Percentiles rank a stretch among this genome's conserved stretches.
Evolutionary conservation across 2,113 vertebrate species (phyloP).

Genomic region (Myocastor coypus): DNA sequence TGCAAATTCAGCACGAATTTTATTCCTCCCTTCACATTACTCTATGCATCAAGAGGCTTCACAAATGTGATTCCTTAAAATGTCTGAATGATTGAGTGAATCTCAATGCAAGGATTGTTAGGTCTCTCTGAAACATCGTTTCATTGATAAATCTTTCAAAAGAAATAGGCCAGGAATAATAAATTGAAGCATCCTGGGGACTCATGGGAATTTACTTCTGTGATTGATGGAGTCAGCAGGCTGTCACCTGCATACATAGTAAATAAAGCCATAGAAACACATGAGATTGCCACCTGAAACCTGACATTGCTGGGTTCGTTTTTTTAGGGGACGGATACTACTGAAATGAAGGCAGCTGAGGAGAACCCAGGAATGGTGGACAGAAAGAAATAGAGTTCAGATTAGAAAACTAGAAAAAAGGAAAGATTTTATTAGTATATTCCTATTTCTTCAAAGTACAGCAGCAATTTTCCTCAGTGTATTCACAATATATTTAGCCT

Average conservation of each 20-base stretch:
- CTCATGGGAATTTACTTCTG: slow-evolving; percentile 73
- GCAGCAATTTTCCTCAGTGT: not conserved
- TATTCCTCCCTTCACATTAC: slow-evolving; percentile 56
- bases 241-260: slow-evolving; percentile 72
- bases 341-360: slow-evolving; percentile 69
- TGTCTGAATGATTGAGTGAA: slow-evolving; percentile 76
- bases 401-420: slow-evolving; percentile 70
- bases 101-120: slow-evolving; percentile 67
- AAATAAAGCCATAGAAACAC: slow-evolving; percentile 72
- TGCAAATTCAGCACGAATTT: slow-evolving; percentile 41
- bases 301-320: slow-evolving; percentile 76
- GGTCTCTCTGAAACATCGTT: slow-evolving; percentile 73
- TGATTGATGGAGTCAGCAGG: slow-evolving; percentile 70
- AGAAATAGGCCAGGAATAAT: slow-evolving; percentile 71
- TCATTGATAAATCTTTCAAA: slow-evolving; percentile 81
- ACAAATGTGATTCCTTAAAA: slow-evolving; percentile 68
- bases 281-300: slow-evolving; percentile 72
- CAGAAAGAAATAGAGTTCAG: slow-evolving; percentile 74
- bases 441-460: slow-evolving; percentile 57
- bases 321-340: slow-evolving; percentile 70
- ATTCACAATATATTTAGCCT: not conserved
- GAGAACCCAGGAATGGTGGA: slow-evolving; percentile 70
- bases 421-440: slow-evolving; percentile 71
- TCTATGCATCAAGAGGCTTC: slow-evolving; percentile 62
- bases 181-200: slow-evolving; percentile 64